These are phyloP conservation scores for Ammodramus savannarum DNA, from an alignment of 2,113 vertebrate genomes.

Conservation along the genomic window DNA sequence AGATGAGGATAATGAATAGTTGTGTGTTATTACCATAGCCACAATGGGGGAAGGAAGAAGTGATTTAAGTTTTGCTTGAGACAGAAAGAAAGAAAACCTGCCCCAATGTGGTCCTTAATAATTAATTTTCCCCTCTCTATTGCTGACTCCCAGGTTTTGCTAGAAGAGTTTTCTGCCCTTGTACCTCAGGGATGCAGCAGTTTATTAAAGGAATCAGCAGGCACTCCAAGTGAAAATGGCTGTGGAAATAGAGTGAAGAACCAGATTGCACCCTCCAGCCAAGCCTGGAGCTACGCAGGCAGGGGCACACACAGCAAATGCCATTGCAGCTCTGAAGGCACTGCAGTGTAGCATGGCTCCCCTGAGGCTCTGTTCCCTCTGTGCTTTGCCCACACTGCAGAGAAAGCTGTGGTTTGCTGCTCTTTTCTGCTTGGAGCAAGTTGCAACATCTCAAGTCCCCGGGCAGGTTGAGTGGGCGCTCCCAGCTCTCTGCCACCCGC, in stretches of 20 bases:
- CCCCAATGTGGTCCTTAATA: neutral
- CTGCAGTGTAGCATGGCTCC: neutral
- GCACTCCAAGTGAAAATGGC: neutral
- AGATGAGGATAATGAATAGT: constrained; percentile 10
- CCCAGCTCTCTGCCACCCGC: accelerated
- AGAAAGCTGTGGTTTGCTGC: neutral
- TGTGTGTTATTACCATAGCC: neutral
- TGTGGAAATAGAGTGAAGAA: neutral
- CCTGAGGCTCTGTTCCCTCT: neutral
- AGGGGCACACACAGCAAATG: neutral
- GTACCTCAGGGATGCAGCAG: neutral
- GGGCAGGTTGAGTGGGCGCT: neutral
- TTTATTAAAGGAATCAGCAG: neutral
- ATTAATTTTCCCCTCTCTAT: neutral
- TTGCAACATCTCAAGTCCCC: neutral
- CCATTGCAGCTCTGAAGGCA: neutral
- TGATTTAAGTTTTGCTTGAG: neutral
- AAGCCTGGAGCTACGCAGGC: neutral
- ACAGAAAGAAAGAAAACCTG: neutral
- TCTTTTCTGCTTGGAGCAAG: neutral
- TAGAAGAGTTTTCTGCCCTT: neutral
- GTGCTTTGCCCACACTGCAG: neutral
- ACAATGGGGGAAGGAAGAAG: neutral
- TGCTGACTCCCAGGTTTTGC: neutral
- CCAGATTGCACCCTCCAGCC: neutral